Evolutionary conservation across 1,140 invertebrate genomes (phyloP).

Genomic region (Zaprionus tsacasi): DNA sequence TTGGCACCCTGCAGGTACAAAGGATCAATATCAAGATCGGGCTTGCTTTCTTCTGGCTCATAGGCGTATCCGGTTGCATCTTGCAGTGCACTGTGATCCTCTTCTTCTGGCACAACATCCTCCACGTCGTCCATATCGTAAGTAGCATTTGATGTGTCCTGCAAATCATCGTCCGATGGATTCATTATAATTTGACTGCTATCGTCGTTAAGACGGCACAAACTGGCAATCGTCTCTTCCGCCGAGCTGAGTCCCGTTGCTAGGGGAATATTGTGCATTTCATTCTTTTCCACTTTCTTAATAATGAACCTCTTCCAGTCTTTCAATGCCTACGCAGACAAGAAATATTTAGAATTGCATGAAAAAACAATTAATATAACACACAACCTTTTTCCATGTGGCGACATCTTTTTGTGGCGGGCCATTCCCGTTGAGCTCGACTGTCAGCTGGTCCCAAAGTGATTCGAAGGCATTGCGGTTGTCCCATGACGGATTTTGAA

Average conservation of each 20-base stretch:
- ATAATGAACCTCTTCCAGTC: slow-evolving; percentile 74
- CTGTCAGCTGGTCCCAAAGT: slow-evolving; percentile 63
- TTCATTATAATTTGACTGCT: slow-evolving; percentile 64
- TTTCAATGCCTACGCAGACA: slow-evolving; percentile 52
- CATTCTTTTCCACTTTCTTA: slow-evolving; percentile 71
- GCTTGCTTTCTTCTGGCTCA: slow-evolving; percentile 64
- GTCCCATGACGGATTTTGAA: slow-evolving; percentile 69
- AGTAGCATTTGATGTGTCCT: slow-evolving; percentile 53
- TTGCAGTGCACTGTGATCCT: slow-evolving; percentile 53
- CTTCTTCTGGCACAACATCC: slow-evolving; percentile 67
- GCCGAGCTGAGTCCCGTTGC: slow-evolving; percentile 60
- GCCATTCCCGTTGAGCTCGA: slow-evolving; percentile 51
- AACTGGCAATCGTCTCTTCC: slow-evolving; percentile 66
- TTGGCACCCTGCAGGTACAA: slow-evolving; percentile 60
- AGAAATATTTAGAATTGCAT: neutral
- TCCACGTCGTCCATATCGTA: slow-evolving; percentile 68
- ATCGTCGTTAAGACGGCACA: slow-evolving; percentile 69
- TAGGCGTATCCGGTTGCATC: slow-evolving; percentile 55
- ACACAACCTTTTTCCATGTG: slow-evolving; percentile 66
- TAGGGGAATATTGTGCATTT: slow-evolving; percentile 64
- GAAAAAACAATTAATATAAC: neutral
- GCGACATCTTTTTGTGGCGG: slow-evolving; percentile 64
- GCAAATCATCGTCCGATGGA: slow-evolving; percentile 65
- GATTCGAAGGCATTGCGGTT: slow-evolving; percentile 49
- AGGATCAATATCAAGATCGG: slow-evolving; percentile 50